Evolutionary conservation across 2,113 vertebrate species (phyloP).

Genomic region (Mormyrus iriodes): DNA sequence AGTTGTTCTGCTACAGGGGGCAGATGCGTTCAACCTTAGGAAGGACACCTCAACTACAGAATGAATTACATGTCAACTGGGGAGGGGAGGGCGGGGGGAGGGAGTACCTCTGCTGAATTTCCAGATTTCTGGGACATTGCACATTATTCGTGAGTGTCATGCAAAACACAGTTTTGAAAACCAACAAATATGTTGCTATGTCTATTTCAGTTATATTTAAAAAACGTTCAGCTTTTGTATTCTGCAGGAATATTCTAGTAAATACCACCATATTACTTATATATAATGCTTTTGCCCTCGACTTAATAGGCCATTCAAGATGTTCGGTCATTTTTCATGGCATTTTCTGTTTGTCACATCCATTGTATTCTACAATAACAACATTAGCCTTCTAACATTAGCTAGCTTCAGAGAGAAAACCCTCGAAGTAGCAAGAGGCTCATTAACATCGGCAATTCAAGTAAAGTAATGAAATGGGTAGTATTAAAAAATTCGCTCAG

Average conservation of each 20-base stretch:
- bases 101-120: neutral
- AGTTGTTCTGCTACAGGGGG: neutral
- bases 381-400: neutral
- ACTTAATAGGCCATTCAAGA: neutral
- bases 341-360: neutral
- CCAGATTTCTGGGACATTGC: neutral
- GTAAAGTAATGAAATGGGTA: neutral
- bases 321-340: neutral
- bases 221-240: neutral
- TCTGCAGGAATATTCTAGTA: neutral
- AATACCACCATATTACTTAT: neutral
- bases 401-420: neutral
- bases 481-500: neutral
- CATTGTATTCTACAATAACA: neutral
- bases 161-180: neutral
- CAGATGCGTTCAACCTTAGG: neutral
- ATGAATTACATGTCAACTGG: neutral
- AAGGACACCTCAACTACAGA: neutral
- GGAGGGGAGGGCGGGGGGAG: neutral
- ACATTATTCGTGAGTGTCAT: neutral
- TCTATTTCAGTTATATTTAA: neutral
- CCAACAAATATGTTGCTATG: neutral
- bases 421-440: neutral
- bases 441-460: neutral
- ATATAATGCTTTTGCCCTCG: neutral